Evolutionary conservation across 2,113 vertebrate genomes (phyloP), one percentile per base, ranked within the genome.

Genomic region (Tychaedon coryphoeus): DNA sequence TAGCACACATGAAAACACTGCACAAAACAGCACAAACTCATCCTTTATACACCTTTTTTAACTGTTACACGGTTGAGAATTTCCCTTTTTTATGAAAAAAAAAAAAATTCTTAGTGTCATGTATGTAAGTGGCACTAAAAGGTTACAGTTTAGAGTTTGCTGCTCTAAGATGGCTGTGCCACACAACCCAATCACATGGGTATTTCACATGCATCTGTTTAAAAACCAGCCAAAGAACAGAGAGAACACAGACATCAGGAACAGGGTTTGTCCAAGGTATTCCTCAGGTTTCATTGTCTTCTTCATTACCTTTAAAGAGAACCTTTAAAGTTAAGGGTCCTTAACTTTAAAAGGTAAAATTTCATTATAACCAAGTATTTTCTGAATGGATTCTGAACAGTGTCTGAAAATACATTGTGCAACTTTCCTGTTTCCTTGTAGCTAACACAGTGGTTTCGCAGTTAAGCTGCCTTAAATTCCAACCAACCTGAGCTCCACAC

Each of bases 21-120:
- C 4, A 1, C 3, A 5, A 36, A 40, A 43, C 4, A 53, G 38
- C 0, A 0, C 22, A 33, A 66, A 74, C 7, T 28, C 22, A 29
- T 34, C 13, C 25, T 73, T 67, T 22, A 38, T 14, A 19, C 16
- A 36, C 12, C 10, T 43, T 65, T 19, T 43, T 76, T 43, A 61
- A 48, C 26, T 65, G 28, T 36, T 66, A 66, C 0, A 0, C 10
- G 31, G 23, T 23, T 1, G 5, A 74, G 42, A 81, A 71, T 24
- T 62, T 65, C 19, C 54, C 56, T 74, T 18, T 92, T 81, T 85
- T 20, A 66, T 42, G 28, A 1, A 18, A n/a, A 19, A 20, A 14
- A 53, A 51, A 48, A 16, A 19, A 26, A 20, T 4, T 12, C 38
- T 38, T 78, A 12, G 7, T 64, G 16, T n/a, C 24, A 6, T 8